These are phyloP conservation scores for Microhierax caerulescens DNA, from an alignment of 2,797 vertebrate genomes.

Conservation along the genomic window DNA sequence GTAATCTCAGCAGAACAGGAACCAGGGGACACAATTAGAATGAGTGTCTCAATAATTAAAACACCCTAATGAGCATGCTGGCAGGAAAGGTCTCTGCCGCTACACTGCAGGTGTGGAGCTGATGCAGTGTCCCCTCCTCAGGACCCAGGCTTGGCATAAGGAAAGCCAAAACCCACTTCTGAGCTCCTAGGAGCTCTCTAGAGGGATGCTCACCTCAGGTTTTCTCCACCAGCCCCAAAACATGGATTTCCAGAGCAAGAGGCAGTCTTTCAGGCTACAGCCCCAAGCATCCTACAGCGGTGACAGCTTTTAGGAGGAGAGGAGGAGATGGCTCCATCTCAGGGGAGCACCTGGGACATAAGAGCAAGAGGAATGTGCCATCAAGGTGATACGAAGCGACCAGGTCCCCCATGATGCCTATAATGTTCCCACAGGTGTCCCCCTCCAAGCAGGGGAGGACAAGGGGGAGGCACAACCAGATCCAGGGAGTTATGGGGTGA, in stretches of 20 bases:
- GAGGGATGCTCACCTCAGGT: no score
- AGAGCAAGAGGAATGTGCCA: neutral
- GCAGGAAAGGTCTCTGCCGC: neutral
- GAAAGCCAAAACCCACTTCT: neutral
- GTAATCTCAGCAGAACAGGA: neutral
- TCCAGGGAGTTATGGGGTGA: neutral
- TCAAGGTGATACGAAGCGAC: neutral
- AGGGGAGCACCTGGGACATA: neutral
- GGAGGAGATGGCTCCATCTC: neutral
- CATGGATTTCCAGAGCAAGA: neutral
- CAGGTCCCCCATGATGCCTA: accelerated
- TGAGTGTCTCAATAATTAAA: neutral
- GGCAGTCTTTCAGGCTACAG: neutral
- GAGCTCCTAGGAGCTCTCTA: neutral
- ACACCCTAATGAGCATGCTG: neutral
- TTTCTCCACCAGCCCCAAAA: neutral
- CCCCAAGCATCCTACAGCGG: neutral
- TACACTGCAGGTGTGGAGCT: neutral
- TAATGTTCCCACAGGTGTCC: neutral
- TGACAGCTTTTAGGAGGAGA: neutral
- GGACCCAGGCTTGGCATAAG: neutral
- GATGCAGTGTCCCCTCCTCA: neutral
- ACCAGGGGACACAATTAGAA: neutral
- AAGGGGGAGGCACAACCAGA: neutral
- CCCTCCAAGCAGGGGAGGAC: neutral